Evolutionary conservation across 2,797 vertebrate genomes (phyloP).

Genomic region (Chiloscyllium punctatum): DNA sequence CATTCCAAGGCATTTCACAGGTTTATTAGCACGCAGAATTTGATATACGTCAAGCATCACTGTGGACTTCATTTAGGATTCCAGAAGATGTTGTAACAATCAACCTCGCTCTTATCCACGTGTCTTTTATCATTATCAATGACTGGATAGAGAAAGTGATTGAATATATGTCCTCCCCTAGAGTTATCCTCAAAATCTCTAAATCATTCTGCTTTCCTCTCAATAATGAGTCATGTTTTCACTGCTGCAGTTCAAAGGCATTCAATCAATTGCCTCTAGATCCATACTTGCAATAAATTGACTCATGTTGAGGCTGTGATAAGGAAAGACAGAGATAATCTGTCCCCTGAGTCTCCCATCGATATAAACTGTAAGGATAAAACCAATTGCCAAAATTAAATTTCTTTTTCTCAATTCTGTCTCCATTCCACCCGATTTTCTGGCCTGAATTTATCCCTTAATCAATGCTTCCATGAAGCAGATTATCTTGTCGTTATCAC

Average conservation of each 20-base stretch:
- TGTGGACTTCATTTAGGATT: no score
- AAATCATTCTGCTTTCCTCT: neutral
- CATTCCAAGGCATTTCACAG: neutral
- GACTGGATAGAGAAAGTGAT: neutral
- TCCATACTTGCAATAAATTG: neutral
- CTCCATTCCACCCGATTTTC: neutral
- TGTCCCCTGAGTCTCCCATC: neutral
- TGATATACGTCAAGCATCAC: neutral
- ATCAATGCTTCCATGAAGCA: neutral
- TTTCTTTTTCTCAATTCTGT: neutral
- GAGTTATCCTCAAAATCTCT: neutral
- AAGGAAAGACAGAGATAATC: neutral
- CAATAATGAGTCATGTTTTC: neutral
- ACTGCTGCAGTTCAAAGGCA: neutral
- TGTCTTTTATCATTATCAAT: neutral
- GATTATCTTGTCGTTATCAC: neutral
- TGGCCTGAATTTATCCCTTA: neutral
- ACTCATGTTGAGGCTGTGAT: neutral
- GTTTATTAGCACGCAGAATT: neutral
- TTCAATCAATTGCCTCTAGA: neutral
- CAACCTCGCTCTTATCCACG: neutral
- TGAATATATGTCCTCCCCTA: neutral
- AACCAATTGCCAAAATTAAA: neutral
- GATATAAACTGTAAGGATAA: neutral
- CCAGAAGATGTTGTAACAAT: neutral